Conservation (phyloP, 1,140 invertebrate genomes). For the Littorina saxatilis region DNA sequence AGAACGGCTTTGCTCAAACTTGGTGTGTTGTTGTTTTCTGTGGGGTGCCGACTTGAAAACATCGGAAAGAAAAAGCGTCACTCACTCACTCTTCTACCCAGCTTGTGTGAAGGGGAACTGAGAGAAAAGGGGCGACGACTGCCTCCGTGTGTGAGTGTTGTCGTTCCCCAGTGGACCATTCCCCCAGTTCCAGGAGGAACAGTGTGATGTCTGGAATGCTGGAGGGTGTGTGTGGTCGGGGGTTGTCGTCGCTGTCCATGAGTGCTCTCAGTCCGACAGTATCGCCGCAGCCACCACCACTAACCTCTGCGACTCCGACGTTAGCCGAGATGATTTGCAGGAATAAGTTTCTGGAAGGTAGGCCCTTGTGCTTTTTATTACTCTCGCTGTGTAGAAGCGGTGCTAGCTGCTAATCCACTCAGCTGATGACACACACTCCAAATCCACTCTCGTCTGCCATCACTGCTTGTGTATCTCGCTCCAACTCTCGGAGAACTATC, state of each 20-base stretch:
- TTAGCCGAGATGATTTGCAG: conserved; percentile 37
- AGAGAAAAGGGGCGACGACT: neutral
- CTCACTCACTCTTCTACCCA: too few relatives aligned
- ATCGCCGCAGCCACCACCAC: conserved; percentile 25
- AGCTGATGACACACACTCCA: conserved; percentile 9
- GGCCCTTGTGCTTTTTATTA: conserved; percentile 23
- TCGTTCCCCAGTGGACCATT: conserved; percentile 18
- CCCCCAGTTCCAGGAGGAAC: conserved; percentile 8
- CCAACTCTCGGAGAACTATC: too few relatives aligned
- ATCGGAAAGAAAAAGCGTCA: too few relatives aligned
- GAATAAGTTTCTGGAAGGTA: conserved; percentile 39
- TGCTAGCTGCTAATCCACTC: neutral
- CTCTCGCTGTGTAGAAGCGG: neutral
- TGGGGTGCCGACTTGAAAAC: too few relatives aligned
- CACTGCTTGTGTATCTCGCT: neutral
- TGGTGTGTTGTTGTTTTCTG: too few relatives aligned
- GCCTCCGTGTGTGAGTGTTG: neutral
- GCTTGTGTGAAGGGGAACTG: neutral
- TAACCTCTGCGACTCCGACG: conserved; percentile 8
- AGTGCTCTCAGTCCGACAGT: conserved; percentile 32
- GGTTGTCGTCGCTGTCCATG: conserved; percentile 22
- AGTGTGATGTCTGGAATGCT: conserved; percentile 24
- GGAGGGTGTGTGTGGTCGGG: conserved; percentile 31
- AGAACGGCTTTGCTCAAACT: too few relatives aligned
- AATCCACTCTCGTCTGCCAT: neutral